Evolutionary conservation across 2,113 vertebrate species (phyloP).

Genomic region (Trogon melanurus): DNA sequence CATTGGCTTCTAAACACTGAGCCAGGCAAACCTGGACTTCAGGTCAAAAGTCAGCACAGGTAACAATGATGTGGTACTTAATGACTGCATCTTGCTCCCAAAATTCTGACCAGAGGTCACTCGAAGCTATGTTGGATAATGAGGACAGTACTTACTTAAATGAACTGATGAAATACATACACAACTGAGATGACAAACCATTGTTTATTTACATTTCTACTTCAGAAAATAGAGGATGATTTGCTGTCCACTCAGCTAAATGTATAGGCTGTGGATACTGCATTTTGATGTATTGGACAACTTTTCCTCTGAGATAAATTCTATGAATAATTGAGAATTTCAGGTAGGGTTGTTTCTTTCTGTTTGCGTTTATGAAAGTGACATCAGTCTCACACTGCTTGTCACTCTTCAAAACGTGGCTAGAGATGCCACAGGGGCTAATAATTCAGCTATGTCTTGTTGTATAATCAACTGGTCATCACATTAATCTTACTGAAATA

Average conservation of each 20-base stretch:
- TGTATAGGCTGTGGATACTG: background rate
- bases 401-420: background rate
- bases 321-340: background rate
- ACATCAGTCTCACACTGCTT: background rate
- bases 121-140: background rate
- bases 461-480: background rate
- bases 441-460: constrained; percentile 10
- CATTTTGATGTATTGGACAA: background rate
- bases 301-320: background rate
- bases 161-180: background rate
- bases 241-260: background rate
- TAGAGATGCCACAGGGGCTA: background rate
- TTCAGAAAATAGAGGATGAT: background rate
- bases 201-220: background rate
- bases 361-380: constrained; percentile 14
- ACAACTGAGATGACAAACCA: background rate
- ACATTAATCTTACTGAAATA: constrained; percentile 7
- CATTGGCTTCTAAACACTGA: background rate
- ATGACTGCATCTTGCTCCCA: background rate
- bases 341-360: background rate
- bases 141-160: background rate
- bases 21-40: background rate
- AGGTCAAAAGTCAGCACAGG: background rate
- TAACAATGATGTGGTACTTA: background rate
- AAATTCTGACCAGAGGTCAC: background rate